Percentiles rank a stretch among this genome's conserved stretches.
Conservation (phyloP, 2,888 invertebrate genomes). For the Mamestra brassicae region DNA sequence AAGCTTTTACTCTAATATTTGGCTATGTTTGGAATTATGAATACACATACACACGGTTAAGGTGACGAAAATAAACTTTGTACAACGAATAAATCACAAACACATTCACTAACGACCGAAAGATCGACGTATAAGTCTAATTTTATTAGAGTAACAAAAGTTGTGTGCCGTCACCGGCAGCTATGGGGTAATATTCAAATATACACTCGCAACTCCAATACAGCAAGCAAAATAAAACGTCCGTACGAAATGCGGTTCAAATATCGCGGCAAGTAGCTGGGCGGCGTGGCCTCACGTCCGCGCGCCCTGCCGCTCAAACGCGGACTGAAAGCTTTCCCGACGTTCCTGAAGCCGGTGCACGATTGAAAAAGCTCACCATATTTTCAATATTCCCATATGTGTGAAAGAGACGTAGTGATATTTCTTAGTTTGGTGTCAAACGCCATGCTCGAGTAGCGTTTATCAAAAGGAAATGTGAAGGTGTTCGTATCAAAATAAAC, state of each 20-base stretch:
- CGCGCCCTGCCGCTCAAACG: slow-evolving; percentile 84
- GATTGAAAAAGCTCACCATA: slow-evolving; percentile 78
- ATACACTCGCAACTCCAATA: slow-evolving; percentile 60
- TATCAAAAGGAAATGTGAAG: slow-evolving; percentile 83
- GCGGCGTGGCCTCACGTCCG: slow-evolving; percentile 78
- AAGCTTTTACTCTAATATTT: slow-evolving; percentile 60
- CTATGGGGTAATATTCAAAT: slow-evolving; percentile 55
- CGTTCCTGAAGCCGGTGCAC: slow-evolving; percentile 75
- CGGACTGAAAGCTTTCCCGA: slow-evolving; percentile 84
- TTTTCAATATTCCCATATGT: slow-evolving; percentile 73
- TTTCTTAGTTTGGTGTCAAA: slow-evolving; percentile 63
- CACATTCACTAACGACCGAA: slow-evolving; percentile 75
- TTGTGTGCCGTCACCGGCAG: slow-evolving; percentile 46
- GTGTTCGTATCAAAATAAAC: slow-evolving; percentile 87
- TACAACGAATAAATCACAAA: slow-evolving; percentile 76
- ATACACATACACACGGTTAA: slow-evolving; percentile 70
- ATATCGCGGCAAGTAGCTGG: slow-evolving; percentile 75
- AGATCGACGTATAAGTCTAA: slow-evolving; percentile 48
- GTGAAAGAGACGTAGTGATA: slow-evolving; percentile 74
- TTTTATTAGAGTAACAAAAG: slow-evolving; percentile 51
- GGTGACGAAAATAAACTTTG: slow-evolving; percentile 80
- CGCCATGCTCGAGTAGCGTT: slow-evolving; percentile 73
- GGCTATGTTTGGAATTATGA: slow-evolving; percentile 66
- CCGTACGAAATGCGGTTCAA: slow-evolving; percentile 70
- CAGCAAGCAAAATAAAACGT: slow-evolving; percentile 74